A percentile compares a stretch with the other conserved stretches of the same genome.
These are phyloP conservation scores for Heliconius himera DNA, from an alignment of 1,140 invertebrate genomes.

Conservation along the genomic window DNA sequence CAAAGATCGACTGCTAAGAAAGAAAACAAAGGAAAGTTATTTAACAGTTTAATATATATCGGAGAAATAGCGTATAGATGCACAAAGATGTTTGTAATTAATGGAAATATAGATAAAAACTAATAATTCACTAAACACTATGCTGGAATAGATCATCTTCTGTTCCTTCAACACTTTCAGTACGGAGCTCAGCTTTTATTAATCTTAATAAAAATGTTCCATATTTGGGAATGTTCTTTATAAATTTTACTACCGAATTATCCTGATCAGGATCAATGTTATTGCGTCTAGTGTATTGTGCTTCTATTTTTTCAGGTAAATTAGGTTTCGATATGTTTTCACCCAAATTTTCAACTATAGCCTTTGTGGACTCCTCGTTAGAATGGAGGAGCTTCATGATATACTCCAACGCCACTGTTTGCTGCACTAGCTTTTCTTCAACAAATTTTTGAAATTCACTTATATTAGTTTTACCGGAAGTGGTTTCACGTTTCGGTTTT, in stretches of 20 bases:
- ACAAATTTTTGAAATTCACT: conserved; percentile 51
- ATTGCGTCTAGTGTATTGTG: conserved; percentile 48
- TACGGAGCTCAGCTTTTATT: conserved; percentile 44
- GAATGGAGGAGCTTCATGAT: conserved; percentile 48
- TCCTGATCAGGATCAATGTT: conserved; percentile 36
- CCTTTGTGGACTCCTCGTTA: conserved; percentile 47
- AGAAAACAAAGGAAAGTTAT: neutral
- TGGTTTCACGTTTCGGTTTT: conserved; percentile 51
- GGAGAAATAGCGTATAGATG: neutral
- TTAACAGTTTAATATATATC: neutral
- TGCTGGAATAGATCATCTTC: conserved; percentile 50
- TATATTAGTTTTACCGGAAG: conserved; percentile 28
- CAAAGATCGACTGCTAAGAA: neutral
- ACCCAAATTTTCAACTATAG: conserved; percentile 51
- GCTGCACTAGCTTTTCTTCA: conserved; percentile 61
- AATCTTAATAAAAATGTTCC: conserved; percentile 54
- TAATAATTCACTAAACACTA: conserved; percentile 11
- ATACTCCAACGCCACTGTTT: conserved; percentile 62
- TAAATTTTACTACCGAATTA: conserved; percentile 50
- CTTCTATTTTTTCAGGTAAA: conserved; percentile 56
- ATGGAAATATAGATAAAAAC: neutral
- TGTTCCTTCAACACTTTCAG: conserved; percentile 38
- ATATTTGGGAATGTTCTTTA: conserved; percentile 54
- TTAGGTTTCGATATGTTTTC: conserved; percentile 47
- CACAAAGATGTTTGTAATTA: neutral